Base-by-base conservation (phyloP, 2,113 vertebrate genomes). In the Perccottus glenii region DNA sequence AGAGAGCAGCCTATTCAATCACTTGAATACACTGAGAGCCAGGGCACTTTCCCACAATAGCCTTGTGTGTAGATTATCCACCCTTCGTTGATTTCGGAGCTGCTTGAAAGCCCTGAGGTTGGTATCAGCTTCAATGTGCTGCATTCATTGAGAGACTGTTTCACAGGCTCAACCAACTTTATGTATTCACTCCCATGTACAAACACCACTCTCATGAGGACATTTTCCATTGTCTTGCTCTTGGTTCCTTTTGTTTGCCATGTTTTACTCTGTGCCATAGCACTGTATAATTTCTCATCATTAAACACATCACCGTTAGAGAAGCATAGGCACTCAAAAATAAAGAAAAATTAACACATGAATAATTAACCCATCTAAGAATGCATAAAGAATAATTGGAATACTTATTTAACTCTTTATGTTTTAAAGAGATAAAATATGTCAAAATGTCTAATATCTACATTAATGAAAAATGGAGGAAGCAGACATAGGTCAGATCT, bases 151-250 rank as follows among this genome's bases (percentile, higher is more conserved):
- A 5, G 6, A 82, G 65, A 67, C 64, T 76, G 69, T 78, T 88
- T 88, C 87, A 84, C 85, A 88, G 84, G 81, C 87, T 88, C 81
- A 84, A 63, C 51, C 85, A 82, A 78, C 77, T 88, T 86, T 78
- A 85, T 87, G 77, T 83, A 84, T 85, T 85, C 81, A 77, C 59
- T 57, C 76, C 68, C 62, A 85, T 83, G 85, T 82, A 82, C 76
- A 80, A 87, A 81, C 78, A 82, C 73, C 33, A 16, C 63, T 77
- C 78, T 78, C 69, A 66, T 40, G 79, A 72, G 81, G 40, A 44
- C 57, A 59, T 36, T 10, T 64, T 66, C 51, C 63, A 50, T 79
- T 80, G 70, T 80, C 66, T 80, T 53, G 19, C 73, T 57, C 38
- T 43, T 71, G 62, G 9, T 63, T 71, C 51, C 62, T 45, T 78